These are phyloP conservation scores for Calephelis nemesis DNA, from an alignment of 1,140 invertebrate genomes.

Conservation along the genomic window DNA sequence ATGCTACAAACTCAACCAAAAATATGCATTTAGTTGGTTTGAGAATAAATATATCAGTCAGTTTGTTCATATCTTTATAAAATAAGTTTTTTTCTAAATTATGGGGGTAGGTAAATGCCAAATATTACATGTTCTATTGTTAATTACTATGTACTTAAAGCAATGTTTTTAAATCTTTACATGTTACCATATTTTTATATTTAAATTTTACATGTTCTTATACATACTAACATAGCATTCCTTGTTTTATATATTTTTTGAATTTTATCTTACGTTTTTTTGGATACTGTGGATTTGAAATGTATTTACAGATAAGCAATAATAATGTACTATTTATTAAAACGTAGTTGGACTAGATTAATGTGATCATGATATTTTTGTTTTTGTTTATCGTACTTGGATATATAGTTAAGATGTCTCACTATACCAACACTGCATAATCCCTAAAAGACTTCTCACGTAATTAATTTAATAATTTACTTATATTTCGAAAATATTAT, in stretches of 20 bases:
- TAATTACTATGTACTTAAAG: slow-evolving; percentile 22
- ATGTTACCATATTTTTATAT: slow-evolving; percentile 16
- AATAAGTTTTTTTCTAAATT: slow-evolving; percentile 1
- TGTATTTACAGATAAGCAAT: background rate
- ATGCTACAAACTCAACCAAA: no score
- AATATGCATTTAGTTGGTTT: background rate
- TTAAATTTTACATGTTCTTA: slow-evolving; percentile 10
- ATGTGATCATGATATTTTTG: background rate
- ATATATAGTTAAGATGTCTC: no score
- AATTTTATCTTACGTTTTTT: background rate
- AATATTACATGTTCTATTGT: slow-evolving; percentile 21
- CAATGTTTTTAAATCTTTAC: slow-evolving; percentile 15
- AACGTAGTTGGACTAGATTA: no score
- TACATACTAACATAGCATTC: slow-evolving; percentile 13
- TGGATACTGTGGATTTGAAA: background rate
- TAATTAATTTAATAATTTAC: no score
- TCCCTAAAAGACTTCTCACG: no score
- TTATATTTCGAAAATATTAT: no score
- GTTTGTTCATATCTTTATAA: background rate
- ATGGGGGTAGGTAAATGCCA: background rate
- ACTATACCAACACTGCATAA: no score
- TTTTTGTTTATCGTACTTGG: no score
- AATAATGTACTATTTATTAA: background rate
- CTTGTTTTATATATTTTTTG: slow-evolving; percentile 4
- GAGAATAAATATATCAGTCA: no score